These are phyloP conservation scores for Setipinna tenuifilis DNA, from an alignment of 2,797 vertebrate genomes.

Conservation along the genomic window DNA sequence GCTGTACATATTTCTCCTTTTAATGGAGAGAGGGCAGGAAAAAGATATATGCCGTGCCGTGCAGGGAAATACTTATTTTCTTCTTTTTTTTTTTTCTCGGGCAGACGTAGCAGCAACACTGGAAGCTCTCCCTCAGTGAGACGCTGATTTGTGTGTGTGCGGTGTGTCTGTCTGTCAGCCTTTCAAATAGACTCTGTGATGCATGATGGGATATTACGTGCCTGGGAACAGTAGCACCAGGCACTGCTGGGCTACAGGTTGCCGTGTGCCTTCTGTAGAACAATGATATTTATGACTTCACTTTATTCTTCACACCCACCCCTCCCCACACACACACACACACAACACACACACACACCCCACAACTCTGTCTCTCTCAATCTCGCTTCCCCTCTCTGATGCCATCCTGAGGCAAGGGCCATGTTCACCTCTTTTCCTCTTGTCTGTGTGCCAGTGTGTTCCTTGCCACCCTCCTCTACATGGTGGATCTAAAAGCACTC, in stretches of 20 bases:
- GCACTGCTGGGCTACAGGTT: background rate
- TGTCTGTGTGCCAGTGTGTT: background rate
- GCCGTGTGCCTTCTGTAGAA: background rate
- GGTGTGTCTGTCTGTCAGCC: slow-evolving; percentile 24
- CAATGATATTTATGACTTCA: background rate
- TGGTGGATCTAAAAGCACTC: slow-evolving; percentile 14
- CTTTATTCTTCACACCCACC: background rate
- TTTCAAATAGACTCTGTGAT: slow-evolving; percentile 33
- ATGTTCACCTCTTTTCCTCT: background rate
- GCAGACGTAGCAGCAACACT: background rate
- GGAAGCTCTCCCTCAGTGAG: background rate
- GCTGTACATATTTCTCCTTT: slow-evolving; percentile 24
- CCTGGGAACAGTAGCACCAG: background rate
- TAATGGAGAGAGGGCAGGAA: background rate
- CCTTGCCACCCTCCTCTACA: background rate
- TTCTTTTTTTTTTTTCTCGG: too few relatives aligned
- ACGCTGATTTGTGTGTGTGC: background rate
- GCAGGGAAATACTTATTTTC: background rate
- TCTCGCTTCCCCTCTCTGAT: background rate
- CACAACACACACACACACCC: too few relatives aligned
- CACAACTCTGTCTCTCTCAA: background rate
- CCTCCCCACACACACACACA: too few relatives aligned
- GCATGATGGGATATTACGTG: slow-evolving; percentile 9
- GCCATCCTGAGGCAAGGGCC: background rate
- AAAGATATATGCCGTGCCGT: background rate